Evolutionary conservation across 2,888 invertebrate genomes (phyloP).

Genomic region (Hofmannophila pseudospretella): DNA sequence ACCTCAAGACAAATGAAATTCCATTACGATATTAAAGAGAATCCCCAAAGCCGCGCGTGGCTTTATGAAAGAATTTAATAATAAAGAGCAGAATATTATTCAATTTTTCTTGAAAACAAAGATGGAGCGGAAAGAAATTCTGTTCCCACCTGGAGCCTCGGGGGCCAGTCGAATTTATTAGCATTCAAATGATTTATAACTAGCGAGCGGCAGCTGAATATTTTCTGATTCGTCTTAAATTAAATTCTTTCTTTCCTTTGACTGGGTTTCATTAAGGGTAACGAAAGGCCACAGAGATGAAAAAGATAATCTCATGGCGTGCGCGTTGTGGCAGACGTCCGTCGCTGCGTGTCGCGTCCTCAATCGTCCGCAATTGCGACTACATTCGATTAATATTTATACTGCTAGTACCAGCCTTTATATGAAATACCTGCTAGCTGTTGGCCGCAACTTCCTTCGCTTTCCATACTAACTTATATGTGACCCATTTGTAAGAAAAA

Average conservation of each 20-base stretch:
- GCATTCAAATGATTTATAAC: constrained; percentile 79
- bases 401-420: too few relatives aligned
- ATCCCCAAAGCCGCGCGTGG: constrained; percentile 61
- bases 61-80: constrained; percentile 72
- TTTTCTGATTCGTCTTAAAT: constrained; percentile 76
- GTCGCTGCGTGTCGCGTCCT: background rate
- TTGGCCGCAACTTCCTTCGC: too few relatives aligned
- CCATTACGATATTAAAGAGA: constrained; percentile 68
- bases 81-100: constrained; percentile 70
- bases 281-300: constrained; percentile 66
- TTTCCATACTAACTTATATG: too few relatives aligned
- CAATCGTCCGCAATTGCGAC: constrained; percentile 6
- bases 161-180: constrained; percentile 74
- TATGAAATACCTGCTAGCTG: too few relatives aligned
- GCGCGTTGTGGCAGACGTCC: constrained; percentile 9
- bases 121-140: constrained; percentile 67
- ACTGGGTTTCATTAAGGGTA: constrained; percentile 74
- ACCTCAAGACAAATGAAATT: constrained; percentile 64
- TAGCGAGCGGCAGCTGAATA: constrained; percentile 74
- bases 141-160: constrained; percentile 64
- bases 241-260: constrained; percentile 77
- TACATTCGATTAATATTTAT: too few relatives aligned
- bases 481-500: too few relatives aligned
- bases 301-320: constrained; percentile 58
- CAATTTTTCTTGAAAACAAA: constrained; percentile 69